Conservation (phyloP, 2,113 vertebrate species). For the Helogale parvula region DNA sequence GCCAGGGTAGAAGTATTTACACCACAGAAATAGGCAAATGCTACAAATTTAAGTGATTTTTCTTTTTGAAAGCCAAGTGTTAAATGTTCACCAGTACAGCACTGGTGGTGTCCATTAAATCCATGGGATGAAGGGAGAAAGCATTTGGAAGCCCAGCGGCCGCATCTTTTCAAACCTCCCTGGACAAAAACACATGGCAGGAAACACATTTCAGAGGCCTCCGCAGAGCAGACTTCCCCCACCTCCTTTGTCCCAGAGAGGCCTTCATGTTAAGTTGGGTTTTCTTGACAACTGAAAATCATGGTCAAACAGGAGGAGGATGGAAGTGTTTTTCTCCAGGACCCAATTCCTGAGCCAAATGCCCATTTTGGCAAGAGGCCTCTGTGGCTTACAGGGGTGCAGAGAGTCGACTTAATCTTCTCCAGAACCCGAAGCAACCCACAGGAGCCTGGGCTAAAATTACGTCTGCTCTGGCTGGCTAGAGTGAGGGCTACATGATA, state of each 20-base stretch:
- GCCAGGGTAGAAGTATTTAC: not conserved
- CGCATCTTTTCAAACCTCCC: not conserved
- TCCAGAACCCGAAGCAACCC: constrained; percentile 66
- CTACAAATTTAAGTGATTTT: not conserved
- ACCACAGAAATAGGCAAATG: constrained; percentile 16
- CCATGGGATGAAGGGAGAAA: not conserved
- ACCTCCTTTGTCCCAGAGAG: not conserved
- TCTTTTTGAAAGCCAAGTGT: not conserved
- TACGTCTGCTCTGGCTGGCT: constrained; percentile 43
- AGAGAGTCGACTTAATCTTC: constrained; percentile 72
- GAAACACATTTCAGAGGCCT: constrained; percentile 19
- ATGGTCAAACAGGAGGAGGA: not conserved
- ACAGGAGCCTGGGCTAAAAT: constrained; percentile 56
- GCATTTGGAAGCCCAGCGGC: not conserved
- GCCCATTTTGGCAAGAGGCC: constrained; percentile 54
- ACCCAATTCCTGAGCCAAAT: constrained; percentile 53
- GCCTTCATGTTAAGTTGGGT: not conserved
- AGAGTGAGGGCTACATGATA: constrained; percentile 41
- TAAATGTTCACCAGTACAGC: not conserved
- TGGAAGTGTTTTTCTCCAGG: constrained; percentile 33
- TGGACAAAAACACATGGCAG: not conserved
- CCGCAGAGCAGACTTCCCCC: constrained; percentile 1
- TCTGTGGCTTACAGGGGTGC: constrained; percentile 41
- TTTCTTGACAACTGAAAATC: constrained; percentile 56
- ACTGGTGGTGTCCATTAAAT: not conserved